Conservation (phyloP, 1,140 invertebrate genomes). For the Zaprionus camerounensis region DNA sequence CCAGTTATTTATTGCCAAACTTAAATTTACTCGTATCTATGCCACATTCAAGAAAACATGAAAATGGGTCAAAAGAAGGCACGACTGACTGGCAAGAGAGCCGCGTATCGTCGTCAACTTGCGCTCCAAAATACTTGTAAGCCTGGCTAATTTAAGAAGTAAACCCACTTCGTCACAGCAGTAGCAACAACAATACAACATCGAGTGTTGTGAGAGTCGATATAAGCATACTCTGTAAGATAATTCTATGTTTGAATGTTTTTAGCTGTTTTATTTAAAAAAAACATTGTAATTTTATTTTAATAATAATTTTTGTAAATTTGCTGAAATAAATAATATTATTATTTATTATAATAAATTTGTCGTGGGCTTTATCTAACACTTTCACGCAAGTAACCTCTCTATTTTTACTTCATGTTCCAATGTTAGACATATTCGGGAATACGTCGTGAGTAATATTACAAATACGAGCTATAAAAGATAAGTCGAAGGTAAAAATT, state of each 20-base stretch:
- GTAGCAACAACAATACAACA: neutral
- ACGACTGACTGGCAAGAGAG: constrained; percentile 32
- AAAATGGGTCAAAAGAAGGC: constrained; percentile 77
- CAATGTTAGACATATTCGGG: too few species aligned
- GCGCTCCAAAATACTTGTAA: constrained; percentile 46
- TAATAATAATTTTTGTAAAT: too few species aligned
- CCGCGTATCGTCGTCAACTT: constrained; percentile 30
- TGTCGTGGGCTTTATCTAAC: neutral
- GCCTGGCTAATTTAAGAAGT: constrained; percentile 75
- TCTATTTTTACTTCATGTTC: neutral
- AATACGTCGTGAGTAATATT: too few species aligned
- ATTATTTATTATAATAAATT: neutral
- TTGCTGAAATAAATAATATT: neutral
- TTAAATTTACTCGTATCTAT: constrained; percentile 19
- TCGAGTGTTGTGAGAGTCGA: neutral
- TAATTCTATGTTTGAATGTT: too few species aligned
- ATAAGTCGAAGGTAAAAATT: too few species aligned
- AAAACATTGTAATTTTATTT: too few species aligned
- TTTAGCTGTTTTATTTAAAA: too few species aligned
- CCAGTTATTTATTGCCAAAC: constrained; percentile 33
- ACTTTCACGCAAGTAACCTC: too few species aligned
- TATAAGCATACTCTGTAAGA: constrained; percentile 31
- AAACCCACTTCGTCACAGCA: constrained; percentile 45
- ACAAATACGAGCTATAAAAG: too few species aligned
- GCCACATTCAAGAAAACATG: constrained; percentile 30